phyloP scores from a whole-genome alignment of 1,140 invertebrate genomes.

The Neotoxoptera formosana region DNA sequence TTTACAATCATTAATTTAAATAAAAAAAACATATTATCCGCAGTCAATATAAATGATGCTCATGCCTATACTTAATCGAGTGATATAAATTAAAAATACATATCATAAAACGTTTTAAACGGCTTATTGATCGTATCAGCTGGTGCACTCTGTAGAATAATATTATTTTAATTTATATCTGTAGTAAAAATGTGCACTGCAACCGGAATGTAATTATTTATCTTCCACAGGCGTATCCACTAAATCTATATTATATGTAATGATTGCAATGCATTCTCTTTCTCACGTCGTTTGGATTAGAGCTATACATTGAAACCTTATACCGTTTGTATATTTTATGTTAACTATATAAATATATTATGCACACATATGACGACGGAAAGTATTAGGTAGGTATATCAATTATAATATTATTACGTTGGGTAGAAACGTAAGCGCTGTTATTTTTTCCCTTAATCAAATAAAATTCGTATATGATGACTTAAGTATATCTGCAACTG shows the following conservation, averaged over 20 bases:
- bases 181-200: background rate
- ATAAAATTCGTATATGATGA: background rate
- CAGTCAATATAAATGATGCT: background rate
- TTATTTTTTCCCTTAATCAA: background rate
- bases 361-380: no score
- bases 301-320: background rate
- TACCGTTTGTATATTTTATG: background rate
- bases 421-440: background rate
- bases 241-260: background rate
- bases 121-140: background rate
- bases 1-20: constrained; percentile 12
- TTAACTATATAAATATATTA: no score
- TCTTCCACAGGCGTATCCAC: background rate
- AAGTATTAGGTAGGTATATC: no score
- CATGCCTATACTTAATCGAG: background rate
- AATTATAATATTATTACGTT: background rate
- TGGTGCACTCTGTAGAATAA: background rate
- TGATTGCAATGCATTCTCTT: background rate
- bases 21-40: background rate
- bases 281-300: background rate
- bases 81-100: constrained; percentile 10
- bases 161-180: background rate
- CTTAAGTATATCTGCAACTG: background rate
- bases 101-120: background rate
- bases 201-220: background rate